Conservation (phyloP, 2,113 vertebrate species). For the Dicentrarchus labrax region DNA sequence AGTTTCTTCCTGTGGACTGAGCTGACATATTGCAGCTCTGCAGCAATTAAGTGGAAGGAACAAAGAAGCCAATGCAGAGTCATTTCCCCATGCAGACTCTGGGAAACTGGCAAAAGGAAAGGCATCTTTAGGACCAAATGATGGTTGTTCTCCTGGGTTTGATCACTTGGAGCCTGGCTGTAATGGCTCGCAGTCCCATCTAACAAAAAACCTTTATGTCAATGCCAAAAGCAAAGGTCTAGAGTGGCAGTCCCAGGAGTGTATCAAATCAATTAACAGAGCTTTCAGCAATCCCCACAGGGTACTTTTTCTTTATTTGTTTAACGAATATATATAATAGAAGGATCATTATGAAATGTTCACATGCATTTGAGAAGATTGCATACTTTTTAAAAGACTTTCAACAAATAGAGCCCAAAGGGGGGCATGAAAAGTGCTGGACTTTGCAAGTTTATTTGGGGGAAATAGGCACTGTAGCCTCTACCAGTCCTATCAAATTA, state of each 20-base stretch:
- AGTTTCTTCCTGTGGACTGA: constrained; percentile 39
- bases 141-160: constrained; percentile 48
- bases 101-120: constrained; percentile 59
- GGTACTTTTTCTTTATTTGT: constrained; percentile 14
- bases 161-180: constrained; percentile 38
- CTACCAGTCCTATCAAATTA: constrained; percentile 50
- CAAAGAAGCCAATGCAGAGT: constrained; percentile 66
- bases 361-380: constrained; percentile 41
- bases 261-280: constrained; percentile 53
- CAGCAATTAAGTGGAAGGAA: constrained; percentile 71
- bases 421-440: constrained; percentile 42
- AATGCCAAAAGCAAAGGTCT: constrained; percentile 36
- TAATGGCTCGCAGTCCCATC: constrained; percentile 38
- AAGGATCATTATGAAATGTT: constrained; percentile 35
- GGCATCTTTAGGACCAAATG: constrained; percentile 53
- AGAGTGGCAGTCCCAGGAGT: constrained; percentile 19
- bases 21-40: constrained; percentile 60
- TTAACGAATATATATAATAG: constrained; percentile 13
- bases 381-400: constrained; percentile 35
- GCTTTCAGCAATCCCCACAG: constrained; percentile 31
- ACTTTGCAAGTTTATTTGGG: constrained; percentile 25
- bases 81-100: constrained; percentile 56
- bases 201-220: constrained; percentile 18
- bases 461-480: constrained; percentile 32
- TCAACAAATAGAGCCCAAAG: constrained; percentile 26